Conservation (phyloP, 2,113 vertebrate genomes). For the Eleginops maclovinus region DNA sequence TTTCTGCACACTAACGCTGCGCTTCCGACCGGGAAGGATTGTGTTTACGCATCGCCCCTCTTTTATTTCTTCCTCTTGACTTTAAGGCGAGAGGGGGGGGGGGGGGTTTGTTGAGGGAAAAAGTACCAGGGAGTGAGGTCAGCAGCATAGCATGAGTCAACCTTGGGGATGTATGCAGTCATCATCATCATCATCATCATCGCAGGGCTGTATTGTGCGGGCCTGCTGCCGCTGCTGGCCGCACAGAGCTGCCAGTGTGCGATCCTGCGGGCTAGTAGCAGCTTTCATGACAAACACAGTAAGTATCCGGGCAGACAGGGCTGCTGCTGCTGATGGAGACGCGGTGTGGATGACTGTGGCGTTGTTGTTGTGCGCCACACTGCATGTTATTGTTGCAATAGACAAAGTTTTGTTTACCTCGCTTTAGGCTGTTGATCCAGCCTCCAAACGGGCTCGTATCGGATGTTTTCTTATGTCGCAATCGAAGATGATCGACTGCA, state of each 20-base stretch:
- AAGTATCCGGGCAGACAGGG: slow-evolving; percentile 45
- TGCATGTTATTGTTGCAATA: slow-evolving; percentile 27
- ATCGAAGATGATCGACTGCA: slow-evolving; percentile 2
- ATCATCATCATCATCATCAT: slow-evolving; percentile 74
- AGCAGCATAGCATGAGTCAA: slow-evolving; percentile 85
- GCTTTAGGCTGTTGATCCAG: neutral
- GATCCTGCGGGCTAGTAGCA: slow-evolving; percentile 41
- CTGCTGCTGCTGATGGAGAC: neutral
- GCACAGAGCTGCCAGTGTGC: slow-evolving; percentile 64
- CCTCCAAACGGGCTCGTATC: neutral
- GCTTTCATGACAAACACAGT: slow-evolving; percentile 62
- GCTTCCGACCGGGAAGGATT: slow-evolving; percentile 36
- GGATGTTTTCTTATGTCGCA: slow-evolving; percentile 4
- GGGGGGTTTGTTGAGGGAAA: neutral
- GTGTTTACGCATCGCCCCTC: slow-evolving; percentile 49
- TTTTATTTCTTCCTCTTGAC: slow-evolving; percentile 50
- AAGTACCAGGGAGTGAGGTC: slow-evolving; percentile 80
- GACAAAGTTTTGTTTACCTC: slow-evolving; percentile 79
- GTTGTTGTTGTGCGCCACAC: slow-evolving; percentile 36
- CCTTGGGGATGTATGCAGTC: slow-evolving; percentile 83
- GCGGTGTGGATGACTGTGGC: slow-evolving; percentile 11
- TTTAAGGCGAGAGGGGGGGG: slow-evolving; percentile 15
- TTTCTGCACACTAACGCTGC: slow-evolving; percentile 52
- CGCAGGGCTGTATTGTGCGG: slow-evolving; percentile 51
- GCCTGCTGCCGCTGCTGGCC: slow-evolving; percentile 45